Percentiles rank a stretch among this genome's conserved stretches.
Evolutionary conservation across 2,888 invertebrate species (phyloP).

Genomic region (Sesia bembeciformis): DNA sequence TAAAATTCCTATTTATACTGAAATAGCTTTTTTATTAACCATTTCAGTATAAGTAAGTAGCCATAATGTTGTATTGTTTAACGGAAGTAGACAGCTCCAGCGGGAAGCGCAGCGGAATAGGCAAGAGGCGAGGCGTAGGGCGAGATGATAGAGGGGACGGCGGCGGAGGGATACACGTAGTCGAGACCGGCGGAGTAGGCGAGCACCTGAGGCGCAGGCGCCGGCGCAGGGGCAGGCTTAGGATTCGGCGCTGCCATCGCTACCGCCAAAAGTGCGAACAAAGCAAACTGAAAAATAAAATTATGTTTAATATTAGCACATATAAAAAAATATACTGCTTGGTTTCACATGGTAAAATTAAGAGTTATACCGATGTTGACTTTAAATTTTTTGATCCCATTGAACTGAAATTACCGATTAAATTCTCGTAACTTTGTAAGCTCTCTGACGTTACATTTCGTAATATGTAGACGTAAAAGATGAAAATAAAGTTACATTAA

Average conservation of each 20-base stretch:
- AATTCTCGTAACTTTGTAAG: no score
- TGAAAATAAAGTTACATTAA: no score
- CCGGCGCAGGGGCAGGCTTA: slow-evolving; percentile 26
- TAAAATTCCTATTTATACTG: no score
- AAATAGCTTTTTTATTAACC: no score
- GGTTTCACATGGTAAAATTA: not conserved
- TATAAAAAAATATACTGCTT: not conserved
- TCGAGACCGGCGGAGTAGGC: slow-evolving; percentile 37
- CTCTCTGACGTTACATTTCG: no score
- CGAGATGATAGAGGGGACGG: slow-evolving; percentile 25
- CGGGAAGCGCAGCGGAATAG: slow-evolving; percentile 32
- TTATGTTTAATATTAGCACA: not conserved
- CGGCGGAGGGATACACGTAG: slow-evolving; percentile 37
- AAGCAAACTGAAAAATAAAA: slow-evolving; percentile 45
- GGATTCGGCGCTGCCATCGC: slow-evolving; percentile 66
- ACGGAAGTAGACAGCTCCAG: slow-evolving; percentile 25
- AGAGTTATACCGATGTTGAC: no score
- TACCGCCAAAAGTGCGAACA: slow-evolving; percentile 65
- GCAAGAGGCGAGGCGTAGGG: slow-evolving; percentile 24
- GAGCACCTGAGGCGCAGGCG: slow-evolving; percentile 28
- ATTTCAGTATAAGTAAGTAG: no score
- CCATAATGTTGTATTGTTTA: slow-evolving; percentile 3
- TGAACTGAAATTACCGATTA: no score
- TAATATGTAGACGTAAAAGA: no score
- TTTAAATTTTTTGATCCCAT: no score